phyloP scores from a whole-genome alignment of 2,888 invertebrate genomes.

The Cosmopolites sordidus region DNA sequence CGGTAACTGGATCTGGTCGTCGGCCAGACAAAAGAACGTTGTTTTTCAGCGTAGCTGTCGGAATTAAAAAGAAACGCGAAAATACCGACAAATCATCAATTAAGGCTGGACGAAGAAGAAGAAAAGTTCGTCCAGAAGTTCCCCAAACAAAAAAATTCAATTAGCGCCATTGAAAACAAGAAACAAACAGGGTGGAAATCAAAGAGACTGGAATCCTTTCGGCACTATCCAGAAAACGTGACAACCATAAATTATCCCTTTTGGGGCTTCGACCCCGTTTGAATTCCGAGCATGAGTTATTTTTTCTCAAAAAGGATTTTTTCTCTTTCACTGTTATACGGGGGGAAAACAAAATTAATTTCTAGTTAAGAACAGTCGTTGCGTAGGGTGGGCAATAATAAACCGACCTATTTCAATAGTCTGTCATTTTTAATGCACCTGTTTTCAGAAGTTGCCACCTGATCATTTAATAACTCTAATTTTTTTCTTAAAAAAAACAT shows the following conservation, averaged over 20 bases:
- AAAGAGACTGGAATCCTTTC: conserved; percentile 29
- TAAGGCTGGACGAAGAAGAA: conserved; percentile 19
- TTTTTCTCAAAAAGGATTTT: conserved; percentile 1
- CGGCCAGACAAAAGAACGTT: too few relatives aligned
- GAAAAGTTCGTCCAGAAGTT: conserved; percentile 8
- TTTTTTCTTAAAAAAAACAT: too few relatives aligned
- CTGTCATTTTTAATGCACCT: too few relatives aligned
- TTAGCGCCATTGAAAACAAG: conserved; percentile 28
- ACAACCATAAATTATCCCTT: conserved; percentile 29
- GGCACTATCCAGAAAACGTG: conserved; percentile 28
- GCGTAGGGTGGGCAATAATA: too few relatives aligned
- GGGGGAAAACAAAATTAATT: too few relatives aligned
- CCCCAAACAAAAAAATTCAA: conserved; percentile 27
- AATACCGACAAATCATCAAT: conserved; percentile 27
- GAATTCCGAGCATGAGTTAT: conserved; percentile 19
- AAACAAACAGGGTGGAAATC: conserved; percentile 29
- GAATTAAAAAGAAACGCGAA: conserved; percentile 9
- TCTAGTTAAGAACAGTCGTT: too few relatives aligned
- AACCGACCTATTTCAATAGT: too few relatives aligned
- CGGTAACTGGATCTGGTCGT: too few relatives aligned
- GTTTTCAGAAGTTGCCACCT: too few relatives aligned
- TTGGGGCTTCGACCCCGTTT: conserved; percentile 11
- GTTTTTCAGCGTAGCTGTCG: too few relatives aligned
- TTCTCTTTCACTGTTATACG: too few relatives aligned
- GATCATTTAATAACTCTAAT: too few relatives aligned